phyloP scores from a whole-genome alignment of 2,888 invertebrate genomes.

The Pyrocoelia pectoralis region DNA sequence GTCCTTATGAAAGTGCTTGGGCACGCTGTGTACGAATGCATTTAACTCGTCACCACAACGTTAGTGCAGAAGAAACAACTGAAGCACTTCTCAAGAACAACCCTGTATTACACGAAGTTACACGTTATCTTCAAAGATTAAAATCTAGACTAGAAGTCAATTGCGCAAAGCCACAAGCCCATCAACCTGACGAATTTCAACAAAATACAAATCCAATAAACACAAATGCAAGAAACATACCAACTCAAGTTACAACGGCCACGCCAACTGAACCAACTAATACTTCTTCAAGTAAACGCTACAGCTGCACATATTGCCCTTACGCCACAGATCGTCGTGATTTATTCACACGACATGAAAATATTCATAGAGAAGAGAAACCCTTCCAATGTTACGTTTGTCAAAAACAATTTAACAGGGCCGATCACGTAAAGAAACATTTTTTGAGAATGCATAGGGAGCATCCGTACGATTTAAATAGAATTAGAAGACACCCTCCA shows the following conservation, averaged over 20 bases:
- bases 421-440: conserved; percentile 94
- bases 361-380: conserved; percentile 92
- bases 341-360: conserved; percentile 90
- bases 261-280: conserved; percentile 26
- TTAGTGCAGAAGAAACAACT: conserved; percentile 68
- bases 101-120: conserved; percentile 77
- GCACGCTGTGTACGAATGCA: conserved; percentile 78
- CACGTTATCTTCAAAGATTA: conserved; percentile 73
- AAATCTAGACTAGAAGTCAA: conserved; percentile 68
- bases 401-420: conserved; percentile 91
- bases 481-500: conserved; percentile 73
- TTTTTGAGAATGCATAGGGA: conserved; percentile 92
- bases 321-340: conserved; percentile 92
- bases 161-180: conserved; percentile 54
- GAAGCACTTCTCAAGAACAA: conserved; percentile 74
- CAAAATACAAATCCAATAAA: conserved; percentile 27
- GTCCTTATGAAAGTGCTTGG: conserved; percentile 80
- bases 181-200: conserved; percentile 52
- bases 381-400: conserved; percentile 94
- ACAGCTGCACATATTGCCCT: conserved; percentile 87
- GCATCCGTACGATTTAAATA: conserved; percentile 84
- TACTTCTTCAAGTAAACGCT: conserved; percentile 66
- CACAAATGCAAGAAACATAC: conserved; percentile 25
- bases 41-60: conserved; percentile 75
- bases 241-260: conserved; percentile 15